Conservation (phyloP, 1,140 invertebrate species). For the Drosophila simulans region DNA sequence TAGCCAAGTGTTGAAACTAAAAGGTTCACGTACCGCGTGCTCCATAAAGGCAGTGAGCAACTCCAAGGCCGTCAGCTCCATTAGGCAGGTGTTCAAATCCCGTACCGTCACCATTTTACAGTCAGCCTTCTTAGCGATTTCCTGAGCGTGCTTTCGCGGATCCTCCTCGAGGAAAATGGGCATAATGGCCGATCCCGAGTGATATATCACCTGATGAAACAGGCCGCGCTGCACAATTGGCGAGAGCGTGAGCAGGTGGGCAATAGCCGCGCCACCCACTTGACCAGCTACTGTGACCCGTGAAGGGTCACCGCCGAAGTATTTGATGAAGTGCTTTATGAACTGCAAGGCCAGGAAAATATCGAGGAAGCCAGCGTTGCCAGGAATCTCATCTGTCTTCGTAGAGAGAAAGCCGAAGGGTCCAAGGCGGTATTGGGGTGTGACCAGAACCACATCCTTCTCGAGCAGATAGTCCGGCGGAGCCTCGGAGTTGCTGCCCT, state of each 20-base stretch:
- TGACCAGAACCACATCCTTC: slow-evolving; percentile 91
- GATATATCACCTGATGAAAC: slow-evolving; percentile 81
- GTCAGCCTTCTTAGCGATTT: slow-evolving; percentile 70
- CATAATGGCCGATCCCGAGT: slow-evolving; percentile 81
- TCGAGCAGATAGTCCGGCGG: slow-evolving; percentile 91
- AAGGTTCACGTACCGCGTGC: slow-evolving; percentile 63
- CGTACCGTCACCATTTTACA: slow-evolving; percentile 75
- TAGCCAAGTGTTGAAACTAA: no score
- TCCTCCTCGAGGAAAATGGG: slow-evolving; percentile 80
- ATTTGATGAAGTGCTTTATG: slow-evolving; percentile 87
- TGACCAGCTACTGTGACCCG: slow-evolving; percentile 87
- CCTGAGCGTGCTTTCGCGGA: slow-evolving; percentile 75
- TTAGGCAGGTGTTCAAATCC: slow-evolving; percentile 75
- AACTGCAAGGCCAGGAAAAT: slow-evolving; percentile 87
- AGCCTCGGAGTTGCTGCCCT: slow-evolving; percentile 86
- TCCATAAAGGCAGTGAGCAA: slow-evolving; percentile 77
- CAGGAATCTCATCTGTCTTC: slow-evolving; percentile 86
- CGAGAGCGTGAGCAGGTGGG: slow-evolving; percentile 85
- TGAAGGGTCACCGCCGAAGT: slow-evolving; percentile 88
- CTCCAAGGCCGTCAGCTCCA: slow-evolving; percentile 72
- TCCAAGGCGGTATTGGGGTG: slow-evolving; percentile 91
- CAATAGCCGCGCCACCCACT: slow-evolving; percentile 86
- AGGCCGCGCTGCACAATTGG: slow-evolving; percentile 77
- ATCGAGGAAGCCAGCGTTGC: slow-evolving; percentile 89
- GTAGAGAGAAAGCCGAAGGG: slow-evolving; percentile 86